Base-by-base conservation (phyloP, 2,888 invertebrate genomes). In the Polydrusus tereticollis region DNA sequence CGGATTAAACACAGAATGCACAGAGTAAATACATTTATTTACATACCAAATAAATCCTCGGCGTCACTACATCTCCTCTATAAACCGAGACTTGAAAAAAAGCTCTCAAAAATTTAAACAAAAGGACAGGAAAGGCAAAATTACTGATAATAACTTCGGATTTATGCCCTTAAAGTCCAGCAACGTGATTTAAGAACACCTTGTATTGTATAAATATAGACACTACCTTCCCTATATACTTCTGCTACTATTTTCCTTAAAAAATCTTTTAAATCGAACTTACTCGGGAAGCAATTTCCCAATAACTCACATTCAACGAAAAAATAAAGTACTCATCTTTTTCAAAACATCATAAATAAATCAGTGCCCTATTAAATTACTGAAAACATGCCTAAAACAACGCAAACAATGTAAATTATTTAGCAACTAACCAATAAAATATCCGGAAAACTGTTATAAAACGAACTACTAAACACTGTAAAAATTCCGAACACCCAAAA, bases 401-500 rank as follows among this genome's bases (percentile, higher is more conserved):
- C 29, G 52, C 29, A 33, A 55, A 55, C 29, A 33, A 6, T 8
- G 33, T 12, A 57, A 29, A 20, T 20, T 20, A 36, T 20, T 14
- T 36, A 29, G 36, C 57, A 6, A 57, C 8, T 41, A 20, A 1
- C 10, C 2, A 36, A 18, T 10, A 18, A 18, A 57, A 36, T 20
- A 36, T 23, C 18, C 21, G 33, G 33, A 63, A 63, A 63, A 29
- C 47, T 36, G n/a, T 12, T 18, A 14, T 50, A 63, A 50, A 29
- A 63, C 20, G 18, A 33, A 36, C 36, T 33, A 50, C 1, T 36
- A 52, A 64, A 26, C 14, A 16, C 7, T 18, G 26, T 52, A 38
- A 64, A 50, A 38, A 64, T 64, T 52, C 50, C 63, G 3, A 16
- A 14, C 21, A 38, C 3, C 21, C 6, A 21, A 52, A 52, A 8